Percentiles rank a stretch among this genome's conserved stretches.
Conservation (phyloP, 2,888 invertebrate species). For the Drosophila fulvimacula region DNA sequence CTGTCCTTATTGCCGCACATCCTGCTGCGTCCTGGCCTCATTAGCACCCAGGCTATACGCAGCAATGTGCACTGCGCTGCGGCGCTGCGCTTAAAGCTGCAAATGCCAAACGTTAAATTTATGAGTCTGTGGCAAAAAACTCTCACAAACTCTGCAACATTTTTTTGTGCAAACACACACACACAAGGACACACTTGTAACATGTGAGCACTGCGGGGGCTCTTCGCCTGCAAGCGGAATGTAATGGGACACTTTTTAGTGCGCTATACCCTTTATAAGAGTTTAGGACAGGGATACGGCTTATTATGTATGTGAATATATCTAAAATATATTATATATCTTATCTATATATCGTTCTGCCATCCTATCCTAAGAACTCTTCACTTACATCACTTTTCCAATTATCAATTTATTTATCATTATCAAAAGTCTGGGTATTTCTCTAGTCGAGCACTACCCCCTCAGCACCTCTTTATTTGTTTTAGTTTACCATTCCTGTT, state of each 20-base stretch:
- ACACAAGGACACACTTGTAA: conserved; percentile 13
- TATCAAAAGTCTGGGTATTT: background rate
- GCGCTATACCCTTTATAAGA: background rate
- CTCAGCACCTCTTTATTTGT: background rate
- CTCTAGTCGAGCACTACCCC: background rate
- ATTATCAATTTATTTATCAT: background rate
- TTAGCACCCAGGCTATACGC: conserved; percentile 36
- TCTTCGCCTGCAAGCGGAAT: background rate
- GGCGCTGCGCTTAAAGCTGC: conserved; percentile 27
- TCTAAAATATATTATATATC: no score
- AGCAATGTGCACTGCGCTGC: conserved; percentile 40
- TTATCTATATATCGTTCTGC: background rate
- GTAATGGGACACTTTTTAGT: conserved; percentile 3
- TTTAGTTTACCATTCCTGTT: conserved; percentile 44
- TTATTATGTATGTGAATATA: no score
- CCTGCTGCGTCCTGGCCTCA: conserved; percentile 33
- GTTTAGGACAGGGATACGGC: no score
- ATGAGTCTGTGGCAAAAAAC: conserved; percentile 32
- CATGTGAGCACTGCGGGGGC: conserved; percentile 3
- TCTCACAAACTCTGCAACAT: conserved; percentile 23
- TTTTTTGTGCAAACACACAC: conserved; percentile 12
- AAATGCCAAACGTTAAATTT: conserved; percentile 52
- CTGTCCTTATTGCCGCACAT: conserved; percentile 20
- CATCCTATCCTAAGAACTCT: no score
- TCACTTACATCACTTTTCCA: background rate